phyloP scores from a whole-genome alignment of 1,140 invertebrate species.

The Halyomorpha halys region DNA sequence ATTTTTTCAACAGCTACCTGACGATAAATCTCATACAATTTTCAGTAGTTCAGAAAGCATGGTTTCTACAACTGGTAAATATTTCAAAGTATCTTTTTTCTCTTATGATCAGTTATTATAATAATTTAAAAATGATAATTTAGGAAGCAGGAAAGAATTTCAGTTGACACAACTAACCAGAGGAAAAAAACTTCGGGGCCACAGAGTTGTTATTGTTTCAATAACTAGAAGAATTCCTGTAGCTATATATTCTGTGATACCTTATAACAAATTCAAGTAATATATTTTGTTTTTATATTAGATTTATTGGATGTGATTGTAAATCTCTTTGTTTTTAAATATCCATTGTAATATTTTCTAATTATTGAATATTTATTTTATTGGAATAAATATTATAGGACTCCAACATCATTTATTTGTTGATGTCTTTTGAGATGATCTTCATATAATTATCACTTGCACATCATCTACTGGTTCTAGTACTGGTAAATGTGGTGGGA shows the following conservation, averaged over 20 bases:
- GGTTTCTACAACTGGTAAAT: slow-evolving; percentile 22
- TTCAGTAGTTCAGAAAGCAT: slow-evolving; percentile 27
- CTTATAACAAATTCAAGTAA: slow-evolving; percentile 27
- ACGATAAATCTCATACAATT: slow-evolving; percentile 21
- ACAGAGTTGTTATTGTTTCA: slow-evolving; percentile 29
- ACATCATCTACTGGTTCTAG: too few relatives aligned
- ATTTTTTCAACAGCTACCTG: slow-evolving; percentile 20
- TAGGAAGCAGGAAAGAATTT: slow-evolving; percentile 24
- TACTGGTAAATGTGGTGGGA: too few relatives aligned
- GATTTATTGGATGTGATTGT: too few relatives aligned
- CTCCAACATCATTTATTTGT: too few relatives aligned
- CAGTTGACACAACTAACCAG: slow-evolving; percentile 25
- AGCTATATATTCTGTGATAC: slow-evolving; percentile 23
- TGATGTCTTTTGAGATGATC: too few relatives aligned
- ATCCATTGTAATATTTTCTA: not conserved
- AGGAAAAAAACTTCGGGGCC: slow-evolving; percentile 16
- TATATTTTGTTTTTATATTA: slow-evolving; percentile 15
- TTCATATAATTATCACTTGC: too few relatives aligned
- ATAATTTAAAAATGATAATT: not conserved
- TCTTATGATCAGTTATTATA: not conserved
- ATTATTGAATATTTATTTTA: not conserved
- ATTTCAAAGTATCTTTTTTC: not conserved
- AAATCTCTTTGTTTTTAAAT: too few relatives aligned
- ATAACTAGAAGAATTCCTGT: slow-evolving; percentile 31
- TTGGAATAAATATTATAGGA: too few relatives aligned